These are phyloP conservation scores for Volucella bombylans DNA, from an alignment of 2,888 invertebrate species.

Conservation along the genomic window DNA sequence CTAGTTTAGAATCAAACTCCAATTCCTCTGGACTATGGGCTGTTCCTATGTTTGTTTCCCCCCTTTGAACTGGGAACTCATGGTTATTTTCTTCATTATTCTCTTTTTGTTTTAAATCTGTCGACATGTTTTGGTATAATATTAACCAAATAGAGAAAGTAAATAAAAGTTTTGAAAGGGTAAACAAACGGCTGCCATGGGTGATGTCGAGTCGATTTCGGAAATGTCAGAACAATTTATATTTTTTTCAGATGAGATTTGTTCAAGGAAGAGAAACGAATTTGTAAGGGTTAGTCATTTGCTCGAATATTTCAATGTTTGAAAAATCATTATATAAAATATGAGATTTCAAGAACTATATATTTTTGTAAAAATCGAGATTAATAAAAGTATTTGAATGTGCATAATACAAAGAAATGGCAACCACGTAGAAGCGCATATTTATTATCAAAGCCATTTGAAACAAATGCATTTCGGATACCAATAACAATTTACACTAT, in stretches of 20 bases:
- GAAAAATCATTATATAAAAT: no score
- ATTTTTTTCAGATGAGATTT: neutral
- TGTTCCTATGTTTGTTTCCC: neutral
- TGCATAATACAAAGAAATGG: no score
- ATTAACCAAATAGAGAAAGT: neutral
- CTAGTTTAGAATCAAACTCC: constrained; percentile 29
- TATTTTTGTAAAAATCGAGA: no score
- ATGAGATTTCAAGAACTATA: no score
- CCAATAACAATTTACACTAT: no score
- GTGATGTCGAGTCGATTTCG: neutral
- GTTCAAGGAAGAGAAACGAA: neutral
- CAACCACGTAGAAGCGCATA: no score
- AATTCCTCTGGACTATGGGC: constrained; percentile 7
- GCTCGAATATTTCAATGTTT: neutral
- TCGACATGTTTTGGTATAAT: constrained; percentile 25
- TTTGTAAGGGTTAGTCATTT: neutral
- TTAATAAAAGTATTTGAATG: no score
- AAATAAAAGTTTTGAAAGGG: neutral
- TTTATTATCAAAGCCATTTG: no score
- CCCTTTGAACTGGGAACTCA: neutral
- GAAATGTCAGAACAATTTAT: neutral
- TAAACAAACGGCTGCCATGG: constrained; percentile 44
- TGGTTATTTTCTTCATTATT: constrained; percentile 13
- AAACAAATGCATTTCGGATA: no score
- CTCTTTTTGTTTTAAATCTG: neutral